phyloP scores from a whole-genome alignment of 1,140 invertebrate species.

The Popillia japonica region DNA sequence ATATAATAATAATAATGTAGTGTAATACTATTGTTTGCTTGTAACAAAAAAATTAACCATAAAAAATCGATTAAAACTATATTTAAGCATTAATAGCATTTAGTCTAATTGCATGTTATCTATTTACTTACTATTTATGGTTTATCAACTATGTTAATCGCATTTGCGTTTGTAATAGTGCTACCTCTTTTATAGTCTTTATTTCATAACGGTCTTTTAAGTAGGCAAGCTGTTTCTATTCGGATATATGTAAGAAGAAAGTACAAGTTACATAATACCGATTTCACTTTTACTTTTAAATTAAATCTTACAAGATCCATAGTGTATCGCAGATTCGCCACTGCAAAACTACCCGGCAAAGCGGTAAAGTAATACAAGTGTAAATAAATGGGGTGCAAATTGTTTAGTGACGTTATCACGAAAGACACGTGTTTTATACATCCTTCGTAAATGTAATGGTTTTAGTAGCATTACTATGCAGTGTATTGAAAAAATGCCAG shows the following conservation, averaged over 20 bases:
- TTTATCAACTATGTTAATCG: too few relatives aligned
- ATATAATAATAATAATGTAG: too few relatives aligned
- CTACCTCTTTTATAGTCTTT: constrained; percentile 44
- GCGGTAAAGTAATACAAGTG: background rate
- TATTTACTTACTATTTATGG: too few relatives aligned
- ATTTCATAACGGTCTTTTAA: constrained; percentile 12
- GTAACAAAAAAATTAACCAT: too few relatives aligned
- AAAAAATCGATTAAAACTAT: too few relatives aligned
- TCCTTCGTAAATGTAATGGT: constrained; percentile 26
- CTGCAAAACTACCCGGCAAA: background rate
- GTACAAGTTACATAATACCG: constrained; percentile 23
- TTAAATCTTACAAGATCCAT: background rate
- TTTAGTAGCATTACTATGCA: constrained; percentile 25
- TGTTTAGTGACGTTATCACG: background rate
- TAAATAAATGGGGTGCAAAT: constrained; percentile 35
- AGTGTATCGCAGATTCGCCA: constrained; percentile 3
- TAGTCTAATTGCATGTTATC: too few relatives aligned
- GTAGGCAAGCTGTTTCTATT: background rate
- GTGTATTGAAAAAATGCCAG: background rate
- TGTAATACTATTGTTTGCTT: too few relatives aligned
- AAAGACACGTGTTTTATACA: background rate
- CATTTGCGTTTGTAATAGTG: background rate
- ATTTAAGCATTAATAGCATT: too few relatives aligned
- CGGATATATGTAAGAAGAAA: constrained; percentile 33
- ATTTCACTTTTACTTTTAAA: constrained; percentile 38